Base-by-base conservation (phyloP, 1,140 invertebrate species). In the Anoplolepis gracilipes region DNA sequence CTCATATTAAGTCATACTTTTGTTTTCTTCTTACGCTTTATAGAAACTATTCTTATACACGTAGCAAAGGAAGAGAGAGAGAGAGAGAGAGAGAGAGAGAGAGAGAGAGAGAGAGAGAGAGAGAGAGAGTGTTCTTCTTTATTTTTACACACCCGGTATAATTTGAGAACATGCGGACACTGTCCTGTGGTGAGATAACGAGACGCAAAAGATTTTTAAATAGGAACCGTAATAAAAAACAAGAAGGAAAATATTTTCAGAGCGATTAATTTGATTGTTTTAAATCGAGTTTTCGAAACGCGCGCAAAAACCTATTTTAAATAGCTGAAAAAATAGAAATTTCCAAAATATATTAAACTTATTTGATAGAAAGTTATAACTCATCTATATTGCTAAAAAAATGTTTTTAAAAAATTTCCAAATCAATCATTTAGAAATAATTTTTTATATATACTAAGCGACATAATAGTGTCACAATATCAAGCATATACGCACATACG, bases 1-100 rank as follows among this genome's bases (percentile, higher is more conserved):
- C 91, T 93, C 92, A 90, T 91, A 94, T 93, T 94, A 94, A 92
- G 91, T 93, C 92, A 93, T 86, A 91, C 90, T 93, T 94, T 94
- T 93, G 87, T 92, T 93, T 92, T 93, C 89, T 89, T 88, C 89
- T 89, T 88, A 90, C 87, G 64, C 85, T 88, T 88, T 92, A n/a
- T n/a, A 91, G 88, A 91, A 92, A 92, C 69, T 53, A 16, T 46
- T 79, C 46, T 82, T 59, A 65, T 39, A 30, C 75, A 16, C 62
- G 30, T n/a, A 55, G 62, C 22, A 36, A 69, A 79, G 53, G 67
- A 67, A 72, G n/a, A n/a, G n/a, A n/a, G n/a, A n/a, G n/a, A n/a
- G n/a, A n/a, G n/a, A n/a, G n/a, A n/a, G n/a, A n/a, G n/a, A n/a
- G n/a, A n/a, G n/a, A n/a, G n/a, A n/a, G n/a, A n/a, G n/a, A n/a